Base-by-base conservation (phyloP, 2,113 vertebrate genomes). In the Melanocharis versteri region DNA sequence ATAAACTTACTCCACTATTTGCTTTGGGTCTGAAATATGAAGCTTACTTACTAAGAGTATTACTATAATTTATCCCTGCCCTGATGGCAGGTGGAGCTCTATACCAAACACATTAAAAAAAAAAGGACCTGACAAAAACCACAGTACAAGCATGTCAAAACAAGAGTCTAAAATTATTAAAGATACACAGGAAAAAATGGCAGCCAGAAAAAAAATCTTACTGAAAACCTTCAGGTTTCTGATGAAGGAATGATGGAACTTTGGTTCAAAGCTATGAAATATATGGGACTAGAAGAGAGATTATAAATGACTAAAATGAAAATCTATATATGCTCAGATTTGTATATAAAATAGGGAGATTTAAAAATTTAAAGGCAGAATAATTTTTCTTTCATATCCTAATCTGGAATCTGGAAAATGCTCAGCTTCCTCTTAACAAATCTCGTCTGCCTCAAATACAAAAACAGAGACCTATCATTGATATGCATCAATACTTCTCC, bases 1-100 rank as follows among this genome's bases (percentile, higher is more conserved):
- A 45, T 54, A 94, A 93, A 58, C 42, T 76, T 88, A 89, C 56
- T 83, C 45, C 8, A 28, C 24, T 79, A 37, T 71, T 65, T 50
- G 50, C 40, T 89, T 90, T 89, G 31, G 30, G 17, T 96, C 39
- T 68, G 77, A 94, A 91, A 93, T 81, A 91, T 47, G 66, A 91
- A 80, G 50, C 37, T 69, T 70, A 27, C 27, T 90, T 50, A 62
- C 33, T 64, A 76, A 72, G 69, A 47, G n/a, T 53, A 42, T 28
- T 56, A 39, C 50, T 48, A 31, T 83, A 90, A 90, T 47, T 89
- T 70, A 83, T 76, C 44, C 28, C 45, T 60, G 15, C 8, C 5
- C 12, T 87, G 31, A 47, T 65, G 31, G 30, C 81, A 83, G 37
- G 35, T 64, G 27, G 27, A 90, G 30, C 26, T 65, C 35, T 83